Evolutionary conservation across 37 sponge, comb jelly and placozoan species (phyloP), one percentile per base, ranked within the genome.

Genomic region (Petrosia ficiformis): DNA sequence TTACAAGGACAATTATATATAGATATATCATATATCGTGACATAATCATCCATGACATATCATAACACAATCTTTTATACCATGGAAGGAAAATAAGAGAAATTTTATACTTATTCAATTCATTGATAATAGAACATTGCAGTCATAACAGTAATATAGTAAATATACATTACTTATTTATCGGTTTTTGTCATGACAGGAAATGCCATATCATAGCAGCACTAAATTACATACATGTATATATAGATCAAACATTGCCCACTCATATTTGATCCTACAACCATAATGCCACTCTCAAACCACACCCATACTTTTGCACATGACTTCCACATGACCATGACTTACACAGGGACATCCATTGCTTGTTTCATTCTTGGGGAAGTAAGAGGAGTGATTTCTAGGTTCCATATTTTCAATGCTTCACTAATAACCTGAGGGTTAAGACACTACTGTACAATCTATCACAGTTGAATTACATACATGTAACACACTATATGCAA

Each of bases 331-430:
- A 10, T 64, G 66, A 32, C 66, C 11, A 16, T 31, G 10, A 65
- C 93, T 77, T 66, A 93, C 94, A 65, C 68, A 33, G 99, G 95
- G n/a, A 81, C 44, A 11, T 82, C 73, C 73, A 82, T 38, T 32
- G 84, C 90, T 2, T 44, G n/a, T 57, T 73, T 78, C 66, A 89
- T 88, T n/a, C 67, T 56, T 43, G 82, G 83, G 3, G 90, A 87
- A 25, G 77, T 42, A 29, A 84, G 59, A 26, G 88, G 90, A 6
- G 75, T 42, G 38, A 93, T 66, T n/a, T 86, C 84, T 25, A 90
- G 68, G 63, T 87, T 87, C 78, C 87, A 98, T 37, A 83, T 86
- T 19, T 59, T 61, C 61, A 98, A 78, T 16, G 99, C 99, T 41
- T 84, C 86, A 29, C 76, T 83, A 1, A 98, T 73, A 0, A 95